Percentiles rank a stretch among this genome's conserved stretches.
These are phyloP conservation scores for Pogona vitticeps DNA, from an alignment of 2,113 vertebrate genomes.

Conservation along the genomic window DNA sequence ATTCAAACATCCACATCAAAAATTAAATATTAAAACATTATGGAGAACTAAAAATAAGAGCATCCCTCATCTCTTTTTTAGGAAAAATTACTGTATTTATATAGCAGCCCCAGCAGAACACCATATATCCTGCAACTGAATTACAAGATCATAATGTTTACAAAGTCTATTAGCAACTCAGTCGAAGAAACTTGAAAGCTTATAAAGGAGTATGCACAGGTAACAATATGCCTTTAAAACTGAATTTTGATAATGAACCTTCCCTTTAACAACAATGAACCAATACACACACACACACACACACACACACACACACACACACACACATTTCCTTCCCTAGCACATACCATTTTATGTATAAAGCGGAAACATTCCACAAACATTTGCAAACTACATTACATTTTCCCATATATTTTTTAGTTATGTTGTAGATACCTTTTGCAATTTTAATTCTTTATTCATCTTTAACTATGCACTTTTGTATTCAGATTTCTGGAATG, in stretches of 20 bases:
- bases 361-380: conserved; percentile 69
- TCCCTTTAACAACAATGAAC: conserved; percentile 69
- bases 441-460: conserved; percentile 60
- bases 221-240: conserved; percentile 68
- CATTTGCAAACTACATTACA: conserved; percentile 58
- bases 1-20: conserved; percentile 44
- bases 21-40: conserved; percentile 58
- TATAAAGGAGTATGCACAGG: conserved; percentile 66
- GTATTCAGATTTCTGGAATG: conserved; percentile 43
- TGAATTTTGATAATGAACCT: conserved; percentile 69
- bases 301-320: too few species aligned
- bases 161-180: conserved; percentile 71
- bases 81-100: conserved; percentile 47
- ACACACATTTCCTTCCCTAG: neutral
- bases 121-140: conserved; percentile 58
- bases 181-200: conserved; percentile 74
- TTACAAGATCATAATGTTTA: conserved; percentile 69
- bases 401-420: conserved; percentile 65
- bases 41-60: conserved; percentile 50
- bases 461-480: conserved; percentile 53
- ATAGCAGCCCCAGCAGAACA: conserved; percentile 52
- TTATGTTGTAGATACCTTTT: conserved; percentile 57
- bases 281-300: conserved; percentile 34
- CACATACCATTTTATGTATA: conserved; percentile 64
- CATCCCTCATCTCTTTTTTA: neutral